phyloP scores from a whole-genome alignment of 2,797 vertebrate species.

The Rhabdophis nuchalis region DNA sequence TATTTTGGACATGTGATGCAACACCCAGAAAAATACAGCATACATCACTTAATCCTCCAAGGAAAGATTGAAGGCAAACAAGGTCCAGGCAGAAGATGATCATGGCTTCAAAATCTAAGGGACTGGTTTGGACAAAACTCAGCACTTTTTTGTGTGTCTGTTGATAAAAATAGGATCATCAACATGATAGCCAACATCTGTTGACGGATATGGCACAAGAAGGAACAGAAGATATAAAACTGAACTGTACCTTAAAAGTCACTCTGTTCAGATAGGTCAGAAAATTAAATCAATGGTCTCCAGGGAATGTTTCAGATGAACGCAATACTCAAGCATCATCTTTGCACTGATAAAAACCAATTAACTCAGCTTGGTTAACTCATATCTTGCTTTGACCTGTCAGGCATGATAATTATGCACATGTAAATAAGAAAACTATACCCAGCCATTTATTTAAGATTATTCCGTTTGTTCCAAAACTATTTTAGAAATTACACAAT shows the following conservation, averaged over 20 bases:
- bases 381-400: neutral
- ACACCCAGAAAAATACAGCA: no score
- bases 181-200: no score
- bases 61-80: no score
- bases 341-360: neutral
- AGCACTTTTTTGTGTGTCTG: no score
- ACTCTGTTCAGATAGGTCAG: neutral
- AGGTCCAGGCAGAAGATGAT: no score
- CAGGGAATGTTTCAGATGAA: neutral
- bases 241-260: neutral
- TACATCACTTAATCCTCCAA: no score
- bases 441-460: neutral
- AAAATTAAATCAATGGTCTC: neutral
- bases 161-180: no score
- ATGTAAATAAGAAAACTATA: neutral
- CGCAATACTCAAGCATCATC: neutral
- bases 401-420: neutral
- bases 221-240: neutral
- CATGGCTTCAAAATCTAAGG: no score
- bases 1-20: no score
- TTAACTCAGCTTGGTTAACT: neutral
- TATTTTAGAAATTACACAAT: neutral
- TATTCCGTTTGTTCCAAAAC: neutral
- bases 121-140: no score
- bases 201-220: no score